Evolutionary conservation across 2,113 vertebrate species (phyloP).

Genomic region (Ctenomys sociabilis): DNA sequence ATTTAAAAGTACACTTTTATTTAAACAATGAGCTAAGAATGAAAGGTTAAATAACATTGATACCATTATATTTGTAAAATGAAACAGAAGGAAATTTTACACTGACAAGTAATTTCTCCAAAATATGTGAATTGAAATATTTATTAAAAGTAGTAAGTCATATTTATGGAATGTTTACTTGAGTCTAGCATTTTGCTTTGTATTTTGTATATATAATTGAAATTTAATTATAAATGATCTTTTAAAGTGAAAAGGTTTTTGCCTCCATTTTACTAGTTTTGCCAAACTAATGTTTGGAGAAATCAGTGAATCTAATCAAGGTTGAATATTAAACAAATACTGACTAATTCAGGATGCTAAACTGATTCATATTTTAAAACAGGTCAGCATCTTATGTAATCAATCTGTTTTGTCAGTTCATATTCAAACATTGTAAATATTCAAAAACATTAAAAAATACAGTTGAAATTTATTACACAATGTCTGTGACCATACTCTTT

Average conservation of each 20-base stretch:
- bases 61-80: slow-evolving; percentile 40
- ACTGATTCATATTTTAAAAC: neutral
- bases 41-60: neutral
- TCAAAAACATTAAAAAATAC: neutral
- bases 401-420: neutral
- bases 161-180: slow-evolving; percentile 28
- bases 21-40: neutral
- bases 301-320: neutral
- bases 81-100: slow-evolving; percentile 31
- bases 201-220: neutral
- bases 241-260: neutral
- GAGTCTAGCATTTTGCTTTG: neutral
- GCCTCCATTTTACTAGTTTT: neutral
- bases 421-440: neutral
- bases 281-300: neutral
- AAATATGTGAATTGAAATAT: neutral
- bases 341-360: neutral
- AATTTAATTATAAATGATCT: slow-evolving; percentile 31
- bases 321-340: neutral
- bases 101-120: slow-evolving; percentile 33
- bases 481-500: neutral
- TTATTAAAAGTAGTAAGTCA: neutral
- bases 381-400: neutral
- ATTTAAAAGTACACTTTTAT: neutral
- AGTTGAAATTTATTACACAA: neutral